Evolutionary conservation across 2,797 vertebrate genomes (phyloP), one percentile per base, ranked within the genome.

Genomic region (Rhinophrynus dorsalis): DNA sequence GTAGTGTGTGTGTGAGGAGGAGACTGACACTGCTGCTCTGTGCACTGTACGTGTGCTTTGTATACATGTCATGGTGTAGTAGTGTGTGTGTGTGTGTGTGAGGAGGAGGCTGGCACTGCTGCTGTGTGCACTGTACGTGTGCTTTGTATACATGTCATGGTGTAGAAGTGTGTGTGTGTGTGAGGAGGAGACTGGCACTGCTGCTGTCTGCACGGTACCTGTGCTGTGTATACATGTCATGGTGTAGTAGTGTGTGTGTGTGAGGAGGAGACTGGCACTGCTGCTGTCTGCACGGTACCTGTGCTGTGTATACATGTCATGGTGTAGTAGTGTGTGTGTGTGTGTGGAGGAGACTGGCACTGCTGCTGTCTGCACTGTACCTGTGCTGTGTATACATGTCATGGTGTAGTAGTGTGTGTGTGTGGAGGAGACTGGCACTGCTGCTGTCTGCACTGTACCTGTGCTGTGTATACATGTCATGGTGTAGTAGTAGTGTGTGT

Each of bases 1-100:
- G n/a, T n/a, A n/a, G 47, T 26, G 11, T 12, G 11, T 37, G 33
- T 12, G 3, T 12, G 5, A 37, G 33, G 33, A 12, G n/a, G 33
- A 37, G 33, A 37, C 33, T 37, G 33, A 12, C 55, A 56, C n/a
- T n/a, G n/a, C n/a, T n/a, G n/a, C n/a, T n/a, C n/a, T n/a, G n/a
- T n/a, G n/a, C n/a, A n/a, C n/a, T n/a, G n/a, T n/a, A n/a, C n/a
- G n/a, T n/a, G n/a, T n/a, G n/a, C n/a, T n/a, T n/a, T 45, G 65
- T 58, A 58, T 55, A 67, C 65, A 57, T 67, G 65, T 48, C 57
- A 30, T 67, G 65, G 52, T 48, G 21, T 55, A 67, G 40, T 57
- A 57, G 40, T 42, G 54, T 15, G 56, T 32, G 55, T 55, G 54
- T 54, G 57, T n/a, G n/a, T n/a, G n/a, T n/a, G n/a, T n/a, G n/a